Conservation (phyloP, 2,113 vertebrate species). For the Saccopteryx leptura region DNA sequence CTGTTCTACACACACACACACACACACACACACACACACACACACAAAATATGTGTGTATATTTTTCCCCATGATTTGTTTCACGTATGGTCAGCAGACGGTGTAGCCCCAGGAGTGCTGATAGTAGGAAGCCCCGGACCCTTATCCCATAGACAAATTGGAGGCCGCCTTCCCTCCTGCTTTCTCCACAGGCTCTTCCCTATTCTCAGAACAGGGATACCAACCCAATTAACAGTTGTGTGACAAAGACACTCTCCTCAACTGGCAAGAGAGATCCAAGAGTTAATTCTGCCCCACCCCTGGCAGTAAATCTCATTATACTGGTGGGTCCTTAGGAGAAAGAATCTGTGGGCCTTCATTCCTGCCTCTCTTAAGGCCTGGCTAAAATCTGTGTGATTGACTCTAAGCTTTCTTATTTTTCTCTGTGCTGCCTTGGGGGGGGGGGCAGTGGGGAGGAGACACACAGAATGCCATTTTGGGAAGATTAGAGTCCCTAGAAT, state of each 20-base stretch:
- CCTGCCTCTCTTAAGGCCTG: neutral
- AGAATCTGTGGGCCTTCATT: neutral
- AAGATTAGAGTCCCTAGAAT: neutral
- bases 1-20: neutral
- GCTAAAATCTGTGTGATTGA: neutral
- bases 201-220: neutral
- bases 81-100: neutral
- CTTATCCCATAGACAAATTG: neutral
- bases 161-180: neutral
- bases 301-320: neutral
- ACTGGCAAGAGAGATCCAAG: neutral
- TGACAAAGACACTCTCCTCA: neutral
- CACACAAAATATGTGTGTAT: neutral
- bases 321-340: neutral
- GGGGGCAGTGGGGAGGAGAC: neutral
- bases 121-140: neutral
- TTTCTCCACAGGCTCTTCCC: neutral
- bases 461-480: neutral
- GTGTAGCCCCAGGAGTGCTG: rapidly evolving
- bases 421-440: neutral
- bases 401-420: neutral
- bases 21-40: no score
- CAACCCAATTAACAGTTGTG: neutral
- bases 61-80: neutral
- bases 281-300: neutral